Percentiles rank a stretch among this genome's conserved stretches.
These are phyloP conservation scores for Orchesellides sinensis DNA, from an alignment of 2,888 invertebrate species.

Conservation along the genomic window DNA sequence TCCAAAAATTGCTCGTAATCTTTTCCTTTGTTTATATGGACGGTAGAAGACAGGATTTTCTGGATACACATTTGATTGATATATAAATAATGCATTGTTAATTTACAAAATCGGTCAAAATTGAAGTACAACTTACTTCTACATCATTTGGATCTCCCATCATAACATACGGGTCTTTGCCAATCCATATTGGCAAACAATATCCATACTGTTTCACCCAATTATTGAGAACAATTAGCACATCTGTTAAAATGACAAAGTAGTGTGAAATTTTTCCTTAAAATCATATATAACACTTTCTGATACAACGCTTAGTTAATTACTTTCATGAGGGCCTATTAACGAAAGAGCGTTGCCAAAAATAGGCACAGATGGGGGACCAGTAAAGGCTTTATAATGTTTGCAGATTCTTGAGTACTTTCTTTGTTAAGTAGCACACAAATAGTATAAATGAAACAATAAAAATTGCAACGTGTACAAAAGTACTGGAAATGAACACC, in stretches of 20 bases:
- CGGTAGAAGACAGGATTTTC: constrained; percentile 80
- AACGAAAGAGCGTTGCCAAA: constrained; percentile 44
- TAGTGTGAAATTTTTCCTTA: too few species aligned
- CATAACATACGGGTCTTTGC: constrained; percentile 35
- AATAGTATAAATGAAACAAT: background rate
- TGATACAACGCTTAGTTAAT: background rate
- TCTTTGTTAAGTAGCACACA: constrained; percentile 6
- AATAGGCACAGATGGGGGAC: constrained; percentile 40
- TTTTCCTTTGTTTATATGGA: constrained; percentile 72
- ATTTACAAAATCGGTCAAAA: background rate
- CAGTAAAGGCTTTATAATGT: constrained; percentile 3
- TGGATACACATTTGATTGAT: constrained; percentile 76
- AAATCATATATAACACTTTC: background rate
- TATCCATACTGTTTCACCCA: constrained; percentile 25
- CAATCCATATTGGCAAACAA: constrained; percentile 43
- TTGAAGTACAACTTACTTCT: too few species aligned
- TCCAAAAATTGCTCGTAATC: constrained; percentile 30
- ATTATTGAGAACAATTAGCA: background rate
- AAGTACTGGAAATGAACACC: background rate
- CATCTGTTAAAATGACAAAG: constrained; percentile 18
- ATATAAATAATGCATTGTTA: background rate
- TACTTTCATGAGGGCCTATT: constrained; percentile 48
- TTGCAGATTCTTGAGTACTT: constrained; percentile 32
- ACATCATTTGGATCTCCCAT: background rate
- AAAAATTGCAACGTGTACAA: constrained; percentile 21